A percentile compares a stretch with the other conserved stretches of the same genome.
phyloP scores from a whole-genome alignment of 2,888 invertebrate genomes.

The Isotomurus palustris region DNA sequence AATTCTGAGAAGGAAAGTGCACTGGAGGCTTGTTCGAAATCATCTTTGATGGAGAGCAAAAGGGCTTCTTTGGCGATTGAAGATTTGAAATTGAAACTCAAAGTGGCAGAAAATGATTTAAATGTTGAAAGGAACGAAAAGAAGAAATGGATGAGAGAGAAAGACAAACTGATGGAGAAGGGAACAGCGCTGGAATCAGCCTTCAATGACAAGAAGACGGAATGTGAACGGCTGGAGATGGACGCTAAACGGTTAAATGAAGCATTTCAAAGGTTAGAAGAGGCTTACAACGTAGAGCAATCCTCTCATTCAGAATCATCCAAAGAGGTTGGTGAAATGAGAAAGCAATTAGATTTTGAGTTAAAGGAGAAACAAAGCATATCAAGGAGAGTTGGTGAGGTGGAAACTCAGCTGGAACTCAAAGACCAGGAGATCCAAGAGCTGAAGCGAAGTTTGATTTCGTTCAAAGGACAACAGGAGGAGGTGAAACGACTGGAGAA shows the following conservation, averaged over 20 bases:
- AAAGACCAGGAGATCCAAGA: slow-evolving; percentile 16
- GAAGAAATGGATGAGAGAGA: not conserved
- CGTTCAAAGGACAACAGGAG: not conserved
- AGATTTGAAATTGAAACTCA: not conserved
- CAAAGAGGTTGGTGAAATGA: slow-evolving; percentile 6
- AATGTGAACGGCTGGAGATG: slow-evolving; percentile 7
- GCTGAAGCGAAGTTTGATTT: slow-evolving; percentile 2
- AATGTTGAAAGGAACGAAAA: not conserved
- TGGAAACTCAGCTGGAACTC: slow-evolving; percentile 14
- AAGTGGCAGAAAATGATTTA: not conserved
- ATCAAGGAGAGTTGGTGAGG: slow-evolving; percentile 2
- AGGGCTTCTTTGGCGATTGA: too few relatives aligned
- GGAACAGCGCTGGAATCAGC: slow-evolving; percentile 13
- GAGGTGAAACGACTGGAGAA: slow-evolving; percentile 4
- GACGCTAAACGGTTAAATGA: slow-evolving; percentile 18
- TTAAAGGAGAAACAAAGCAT: slow-evolving; percentile 4
- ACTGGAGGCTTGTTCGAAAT: too few relatives aligned
- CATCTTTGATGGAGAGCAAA: too few relatives aligned
- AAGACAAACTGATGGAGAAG: not conserved
- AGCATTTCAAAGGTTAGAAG: slow-evolving; percentile 17
- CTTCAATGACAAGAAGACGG: slow-evolving; percentile 2
- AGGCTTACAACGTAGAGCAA: slow-evolving; percentile 15
- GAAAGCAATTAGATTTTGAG: slow-evolving; percentile 4
- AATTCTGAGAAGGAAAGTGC: too few relatives aligned
- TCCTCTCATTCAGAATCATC: not conserved